Base-by-base conservation (phyloP, 2,888 invertebrate genomes). In the Perizoma affinitatum region DNA sequence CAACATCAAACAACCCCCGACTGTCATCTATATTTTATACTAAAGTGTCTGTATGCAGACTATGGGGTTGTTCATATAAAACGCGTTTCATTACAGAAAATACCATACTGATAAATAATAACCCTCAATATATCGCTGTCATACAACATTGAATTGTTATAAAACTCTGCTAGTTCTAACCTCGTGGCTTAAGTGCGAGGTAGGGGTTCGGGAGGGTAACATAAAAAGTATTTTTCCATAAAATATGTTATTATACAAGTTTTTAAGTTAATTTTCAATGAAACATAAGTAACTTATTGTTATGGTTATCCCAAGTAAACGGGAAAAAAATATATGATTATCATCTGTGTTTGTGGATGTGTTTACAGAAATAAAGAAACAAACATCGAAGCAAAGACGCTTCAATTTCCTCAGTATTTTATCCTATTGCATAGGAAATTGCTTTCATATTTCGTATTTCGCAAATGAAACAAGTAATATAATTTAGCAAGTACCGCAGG, bases 1-100 rank as follows among this genome's bases (percentile, higher is more conserved):
- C 92, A 92, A 92, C 90, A 91, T 92, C 90, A 91, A 90, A 91
- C 90, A 86, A 82, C 82, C 86, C 22, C 84, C 79, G 84, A 73
- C 74, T 74, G 72, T 71, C 75, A 60, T 71, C 67, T 38, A 38
- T 38, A 38, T 38, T 22, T 3, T 22, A 22, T 22, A 22, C 22
- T 22, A 22, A 2, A 22, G 22, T 22, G 3, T 22, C 22, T 22
- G 22, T 22, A 22, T 22, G 69, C 62, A 72, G 73, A 74, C 69
- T 78, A 74, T 81, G 84, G 87, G 87, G 87, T 79, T 86, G 83
- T 69, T 74, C 73, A 73, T 73, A 75, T 76, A 67, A 66, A 65
- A 65, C 71, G 70, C 71, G 68, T 69, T 64, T 63, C 48, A 61
- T 57, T 52, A 62, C 48, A 57, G 56, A 54, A 53, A 49, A 44